A percentile compares a stretch with the other conserved stretches of the same genome.
phyloP scores from a whole-genome alignment of 2,113 vertebrate species.

The Periophthalmodon schlosseri region DNA sequence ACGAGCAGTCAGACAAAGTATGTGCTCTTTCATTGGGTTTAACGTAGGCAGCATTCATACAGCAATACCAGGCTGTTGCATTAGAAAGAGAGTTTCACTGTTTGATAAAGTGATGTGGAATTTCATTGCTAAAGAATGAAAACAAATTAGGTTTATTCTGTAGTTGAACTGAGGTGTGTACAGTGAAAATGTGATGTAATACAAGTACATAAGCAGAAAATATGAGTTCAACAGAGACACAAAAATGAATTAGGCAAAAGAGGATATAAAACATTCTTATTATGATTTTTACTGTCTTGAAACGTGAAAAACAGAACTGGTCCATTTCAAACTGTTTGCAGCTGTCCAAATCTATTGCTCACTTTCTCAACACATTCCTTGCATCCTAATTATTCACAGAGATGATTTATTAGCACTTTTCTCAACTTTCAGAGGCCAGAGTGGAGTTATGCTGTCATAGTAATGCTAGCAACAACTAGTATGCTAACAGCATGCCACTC shows the following conservation, averaged over 20 bases:
- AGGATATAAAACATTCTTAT: not conserved
- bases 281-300: too few species aligned
- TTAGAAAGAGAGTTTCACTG: not conserved
- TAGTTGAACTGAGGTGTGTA: not conserved
- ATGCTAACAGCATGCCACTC: too few species aligned
- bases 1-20: constrained; percentile 2
- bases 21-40: not conserved
- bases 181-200: not conserved
- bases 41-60: not conserved
- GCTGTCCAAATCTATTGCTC: too few species aligned
- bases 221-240: not conserved
- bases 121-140: not conserved
- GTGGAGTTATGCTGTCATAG: too few species aligned
- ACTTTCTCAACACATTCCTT: too few species aligned
- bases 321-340: too few species aligned
- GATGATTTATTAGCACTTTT: too few species aligned
- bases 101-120: not conserved
- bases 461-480: too few species aligned
- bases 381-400: too few species aligned
- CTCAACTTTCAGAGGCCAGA: too few species aligned
- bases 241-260: not conserved
- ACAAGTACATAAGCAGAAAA: not conserved
- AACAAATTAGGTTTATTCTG: not conserved
- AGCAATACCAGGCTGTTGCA: not conserved
- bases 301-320: too few species aligned